Conservation (phyloP, 2,888 invertebrate species). For the Nemoura dubitans region DNA sequence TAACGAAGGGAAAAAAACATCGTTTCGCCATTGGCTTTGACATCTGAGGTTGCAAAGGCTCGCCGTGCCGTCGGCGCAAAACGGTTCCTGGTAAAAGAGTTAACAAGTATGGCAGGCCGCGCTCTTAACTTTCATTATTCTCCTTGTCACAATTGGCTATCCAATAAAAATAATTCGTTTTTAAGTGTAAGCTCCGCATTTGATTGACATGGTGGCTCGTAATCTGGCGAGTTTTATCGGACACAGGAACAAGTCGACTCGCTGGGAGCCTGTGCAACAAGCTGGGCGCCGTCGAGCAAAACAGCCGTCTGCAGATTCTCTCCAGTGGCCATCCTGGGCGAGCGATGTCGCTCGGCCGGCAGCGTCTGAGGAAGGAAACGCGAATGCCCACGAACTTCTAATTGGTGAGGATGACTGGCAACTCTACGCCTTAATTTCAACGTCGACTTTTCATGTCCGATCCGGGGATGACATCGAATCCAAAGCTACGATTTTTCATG, state of each 20-base stretch:
- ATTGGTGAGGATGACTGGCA: too few relatives aligned
- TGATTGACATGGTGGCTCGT: not conserved
- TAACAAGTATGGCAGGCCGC: not conserved
- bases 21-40: not conserved
- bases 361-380: too few relatives aligned
- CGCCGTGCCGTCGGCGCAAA: not conserved
- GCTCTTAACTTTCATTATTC: conserved; percentile 7
- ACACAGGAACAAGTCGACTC: not conserved
- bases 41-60: not conserved
- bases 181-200: not conserved
- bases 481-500: not conserved
- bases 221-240: not conserved
- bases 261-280: too few relatives aligned
- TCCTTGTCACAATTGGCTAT: conserved; percentile 7
- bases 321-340: too few relatives aligned
- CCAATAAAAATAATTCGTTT: not conserved
- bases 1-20: not conserved
- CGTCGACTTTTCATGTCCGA: not conserved
- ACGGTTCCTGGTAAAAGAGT: conserved; percentile 4
- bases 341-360: too few relatives aligned
- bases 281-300: too few relatives aligned
- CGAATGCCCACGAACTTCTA: too few relatives aligned
- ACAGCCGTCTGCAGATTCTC: too few relatives aligned
- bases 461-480: not conserved
- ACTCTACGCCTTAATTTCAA: not conserved